phyloP scores from a whole-genome alignment of 1,140 invertebrate genomes.

The Battus philenor region DNA sequence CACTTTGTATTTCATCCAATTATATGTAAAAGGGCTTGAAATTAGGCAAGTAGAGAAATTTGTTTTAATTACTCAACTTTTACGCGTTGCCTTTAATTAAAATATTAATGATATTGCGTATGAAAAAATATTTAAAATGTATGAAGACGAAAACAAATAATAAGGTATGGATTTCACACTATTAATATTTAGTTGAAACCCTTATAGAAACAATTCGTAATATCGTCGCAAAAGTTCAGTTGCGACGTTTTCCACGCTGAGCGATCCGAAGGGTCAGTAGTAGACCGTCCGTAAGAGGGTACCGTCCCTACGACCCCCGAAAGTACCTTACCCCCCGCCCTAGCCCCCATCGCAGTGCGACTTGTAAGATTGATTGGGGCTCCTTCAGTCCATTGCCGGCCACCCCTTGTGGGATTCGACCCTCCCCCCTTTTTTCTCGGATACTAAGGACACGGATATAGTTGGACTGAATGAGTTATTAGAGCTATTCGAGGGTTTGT shows the following conservation, averaged over 20 bases:
- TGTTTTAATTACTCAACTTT: no score
- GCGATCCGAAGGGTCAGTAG: conserved; percentile 58
- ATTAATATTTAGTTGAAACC: no score
- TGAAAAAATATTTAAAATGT: no score
- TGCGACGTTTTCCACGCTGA: conserved; percentile 48
- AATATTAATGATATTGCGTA: no score
- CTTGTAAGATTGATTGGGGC: conserved; percentile 76
- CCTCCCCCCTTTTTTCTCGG: conserved; percentile 69
- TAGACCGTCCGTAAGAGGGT: conserved; percentile 59
- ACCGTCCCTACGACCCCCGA: conserved; percentile 61
- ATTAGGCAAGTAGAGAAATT: no score
- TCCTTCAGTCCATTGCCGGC: conserved; percentile 71
- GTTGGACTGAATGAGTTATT: conserved; percentile 34
- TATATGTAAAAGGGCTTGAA: no score
- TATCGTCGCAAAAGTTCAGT: conserved; percentile 51
- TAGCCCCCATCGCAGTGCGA: conserved; percentile 45
- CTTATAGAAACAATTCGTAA: conserved; percentile 36
- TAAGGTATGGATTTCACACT: no score
- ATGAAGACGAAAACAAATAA: no score
- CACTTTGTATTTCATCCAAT: no score
- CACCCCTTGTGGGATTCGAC: conserved; percentile 55
- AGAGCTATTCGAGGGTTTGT: conserved; percentile 7
- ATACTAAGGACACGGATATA: conserved; percentile 44
- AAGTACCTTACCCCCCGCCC: conserved; percentile 35
- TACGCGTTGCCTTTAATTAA: no score